Conservation (phyloP, 2,888 invertebrate species). For the Strigamia maritima region DNA sequence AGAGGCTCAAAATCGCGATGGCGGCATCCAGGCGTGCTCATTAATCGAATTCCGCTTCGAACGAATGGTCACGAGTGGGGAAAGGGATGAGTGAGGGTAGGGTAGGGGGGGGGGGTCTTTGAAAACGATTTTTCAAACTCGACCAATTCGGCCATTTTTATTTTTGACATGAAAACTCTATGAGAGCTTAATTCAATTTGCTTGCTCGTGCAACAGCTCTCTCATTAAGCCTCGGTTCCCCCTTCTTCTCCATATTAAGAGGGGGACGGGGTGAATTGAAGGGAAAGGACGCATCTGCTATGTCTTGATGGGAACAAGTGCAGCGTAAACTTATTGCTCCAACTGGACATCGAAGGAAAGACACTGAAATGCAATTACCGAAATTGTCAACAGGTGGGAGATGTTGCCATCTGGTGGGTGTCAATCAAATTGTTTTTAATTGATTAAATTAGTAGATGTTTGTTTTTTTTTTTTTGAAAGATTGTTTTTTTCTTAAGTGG, state of each 20-base stretch:
- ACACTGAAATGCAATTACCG: conserved; percentile 15
- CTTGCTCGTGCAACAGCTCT: conserved; percentile 8
- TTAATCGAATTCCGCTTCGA: conserved; percentile 15
- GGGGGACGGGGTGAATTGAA: background rate
- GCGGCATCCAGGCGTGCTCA: conserved; percentile 15
- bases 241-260: background rate
- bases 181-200: conserved; percentile 15
- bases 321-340: conserved; percentile 9
- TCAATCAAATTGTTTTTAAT: conserved; percentile 2
- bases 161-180: conserved; percentile 15
- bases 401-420: conserved; percentile 1
- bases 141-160: conserved; percentile 15
- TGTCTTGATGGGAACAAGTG: conserved; percentile 9
- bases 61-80: background rate
- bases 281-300: conserved; percentile 15
- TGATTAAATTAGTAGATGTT: background rate
- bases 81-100: background rate
- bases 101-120: background rate
- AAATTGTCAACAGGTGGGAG: conserved; percentile 3
- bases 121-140: conserved; percentile 15
- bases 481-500: background rate
- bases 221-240: background rate
- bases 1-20: background rate
- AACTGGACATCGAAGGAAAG: background rate
- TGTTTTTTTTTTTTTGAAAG: background rate